Conservation (phyloP, 2,888 invertebrate species). For the Podotricha telesiphe region DNA sequence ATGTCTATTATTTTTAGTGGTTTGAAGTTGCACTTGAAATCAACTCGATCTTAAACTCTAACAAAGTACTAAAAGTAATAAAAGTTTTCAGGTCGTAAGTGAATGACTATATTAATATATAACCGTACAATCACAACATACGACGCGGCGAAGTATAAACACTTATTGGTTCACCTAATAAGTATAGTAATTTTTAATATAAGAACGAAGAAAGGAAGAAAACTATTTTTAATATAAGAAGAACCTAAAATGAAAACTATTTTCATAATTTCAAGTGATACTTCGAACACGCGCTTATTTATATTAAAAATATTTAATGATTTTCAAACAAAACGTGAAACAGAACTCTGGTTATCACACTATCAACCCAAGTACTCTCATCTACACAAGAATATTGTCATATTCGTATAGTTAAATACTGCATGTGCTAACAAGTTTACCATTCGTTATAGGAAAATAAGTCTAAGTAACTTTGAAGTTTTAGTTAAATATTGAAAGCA, state of each 20-base stretch:
- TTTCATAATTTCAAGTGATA: too few species aligned
- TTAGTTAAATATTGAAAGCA: not conserved
- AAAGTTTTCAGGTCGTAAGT: too few species aligned
- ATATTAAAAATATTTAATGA: too few species aligned
- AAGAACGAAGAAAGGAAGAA: too few species aligned
- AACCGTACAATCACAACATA: too few species aligned
- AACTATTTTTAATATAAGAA: too few species aligned
- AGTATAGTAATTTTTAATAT: too few species aligned
- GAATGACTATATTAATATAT: too few species aligned
- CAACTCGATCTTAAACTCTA: not conserved
- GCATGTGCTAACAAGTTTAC: not conserved
- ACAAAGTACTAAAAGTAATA: not conserved
- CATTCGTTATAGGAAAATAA: not conserved
- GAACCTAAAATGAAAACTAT: too few species aligned
- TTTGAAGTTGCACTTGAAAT: not conserved
- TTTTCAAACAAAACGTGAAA: too few species aligned
- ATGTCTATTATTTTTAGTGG: not conserved
- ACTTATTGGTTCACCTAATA: not conserved
- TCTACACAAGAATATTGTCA: not conserved
- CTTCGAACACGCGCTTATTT: too few species aligned
- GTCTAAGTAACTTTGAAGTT: not conserved
- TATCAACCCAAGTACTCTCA: not conserved
- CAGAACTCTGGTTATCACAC: too few species aligned
- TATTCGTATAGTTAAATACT: not conserved
- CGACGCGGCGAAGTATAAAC: not conserved